A percentile compares a stretch with the other conserved stretches of the same genome.
Conservation (phyloP, 2,113 vertebrate species). For the Cyrtonyx montezumae region DNA sequence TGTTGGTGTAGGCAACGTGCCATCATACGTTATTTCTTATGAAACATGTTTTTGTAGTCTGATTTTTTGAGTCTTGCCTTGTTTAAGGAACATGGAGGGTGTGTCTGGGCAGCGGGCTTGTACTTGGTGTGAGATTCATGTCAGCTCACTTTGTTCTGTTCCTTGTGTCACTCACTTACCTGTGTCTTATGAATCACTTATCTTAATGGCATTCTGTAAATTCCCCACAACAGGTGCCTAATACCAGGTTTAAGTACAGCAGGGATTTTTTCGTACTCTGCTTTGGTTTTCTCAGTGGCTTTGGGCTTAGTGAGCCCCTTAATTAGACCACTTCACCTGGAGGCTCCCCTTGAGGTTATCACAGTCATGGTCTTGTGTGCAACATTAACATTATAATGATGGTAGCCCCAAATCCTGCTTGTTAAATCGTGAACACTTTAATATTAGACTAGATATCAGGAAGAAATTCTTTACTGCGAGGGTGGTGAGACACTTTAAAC, state of each 20-base stretch:
- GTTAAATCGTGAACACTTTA: background rate
- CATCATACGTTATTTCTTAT: conserved; percentile 44
- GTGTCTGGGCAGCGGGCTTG: background rate
- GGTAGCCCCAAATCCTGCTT: background rate
- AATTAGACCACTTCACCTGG: background rate
- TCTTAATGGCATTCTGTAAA: conserved; percentile 12
- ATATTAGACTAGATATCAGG: background rate
- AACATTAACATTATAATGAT: background rate
- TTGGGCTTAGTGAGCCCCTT: background rate
- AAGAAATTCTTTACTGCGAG: no score
- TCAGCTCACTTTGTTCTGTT: background rate
- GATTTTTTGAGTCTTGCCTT: conserved; percentile 24
- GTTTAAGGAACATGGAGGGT: background rate
- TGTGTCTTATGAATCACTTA: background rate
- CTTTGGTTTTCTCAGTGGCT: conserved; percentile 24
- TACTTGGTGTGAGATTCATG: background rate
- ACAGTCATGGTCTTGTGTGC: background rate
- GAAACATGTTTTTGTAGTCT: conserved; percentile 58
- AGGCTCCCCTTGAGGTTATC: conserved; percentile 17
- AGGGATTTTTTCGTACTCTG: background rate
- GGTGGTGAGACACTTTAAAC: no score
- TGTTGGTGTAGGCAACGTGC: conserved; percentile 50
- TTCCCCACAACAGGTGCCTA: conserved; percentile 21
- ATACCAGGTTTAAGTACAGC: background rate
- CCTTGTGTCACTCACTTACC: background rate